Percentiles rank a stretch among this genome's conserved stretches.
phyloP scores from a whole-genome alignment of 2,797 vertebrate species.

The Saxicola maurus region DNA sequence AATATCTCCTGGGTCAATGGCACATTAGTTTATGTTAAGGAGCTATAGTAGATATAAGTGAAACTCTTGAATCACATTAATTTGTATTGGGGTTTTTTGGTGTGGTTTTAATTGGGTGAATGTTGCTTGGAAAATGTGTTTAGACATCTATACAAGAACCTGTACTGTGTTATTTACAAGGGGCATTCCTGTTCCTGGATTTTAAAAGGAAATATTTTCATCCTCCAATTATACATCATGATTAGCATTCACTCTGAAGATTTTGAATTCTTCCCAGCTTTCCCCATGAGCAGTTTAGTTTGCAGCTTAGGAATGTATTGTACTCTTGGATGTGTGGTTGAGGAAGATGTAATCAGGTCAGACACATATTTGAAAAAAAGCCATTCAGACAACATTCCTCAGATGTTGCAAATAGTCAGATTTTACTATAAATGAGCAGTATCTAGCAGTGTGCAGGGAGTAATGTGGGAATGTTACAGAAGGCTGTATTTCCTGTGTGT shows the following conservation, averaged over 20 bases:
- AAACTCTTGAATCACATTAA: not conserved
- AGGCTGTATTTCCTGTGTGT: conserved; percentile 43
- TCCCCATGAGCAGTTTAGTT: not conserved
- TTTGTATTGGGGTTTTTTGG: accelerated
- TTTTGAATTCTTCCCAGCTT: not conserved
- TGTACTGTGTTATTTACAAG: not conserved
- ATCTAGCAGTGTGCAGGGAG: not conserved
- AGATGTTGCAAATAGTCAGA: not conserved
- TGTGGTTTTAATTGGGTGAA: not conserved
- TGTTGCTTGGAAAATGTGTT: not conserved
- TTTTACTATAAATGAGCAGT: conserved; percentile 34
- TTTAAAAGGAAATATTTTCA: not conserved
- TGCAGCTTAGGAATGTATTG: not conserved
- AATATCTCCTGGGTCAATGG: not conserved
- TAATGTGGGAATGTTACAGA: conserved; percentile 24
- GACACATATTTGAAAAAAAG: not conserved
- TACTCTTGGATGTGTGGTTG: not conserved
- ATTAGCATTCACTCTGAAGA: not conserved
- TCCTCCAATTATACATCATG: not conserved
- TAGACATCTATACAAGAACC: not conserved
- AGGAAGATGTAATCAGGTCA: not conserved
- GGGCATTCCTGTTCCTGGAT: not conserved
- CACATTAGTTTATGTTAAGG: not conserved
- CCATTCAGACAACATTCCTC: not conserved
- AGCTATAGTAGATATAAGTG: not conserved